phyloP scores from a whole-genome alignment of 2,888 invertebrate species.

The Branchipolynoe longqiensis region DNA sequence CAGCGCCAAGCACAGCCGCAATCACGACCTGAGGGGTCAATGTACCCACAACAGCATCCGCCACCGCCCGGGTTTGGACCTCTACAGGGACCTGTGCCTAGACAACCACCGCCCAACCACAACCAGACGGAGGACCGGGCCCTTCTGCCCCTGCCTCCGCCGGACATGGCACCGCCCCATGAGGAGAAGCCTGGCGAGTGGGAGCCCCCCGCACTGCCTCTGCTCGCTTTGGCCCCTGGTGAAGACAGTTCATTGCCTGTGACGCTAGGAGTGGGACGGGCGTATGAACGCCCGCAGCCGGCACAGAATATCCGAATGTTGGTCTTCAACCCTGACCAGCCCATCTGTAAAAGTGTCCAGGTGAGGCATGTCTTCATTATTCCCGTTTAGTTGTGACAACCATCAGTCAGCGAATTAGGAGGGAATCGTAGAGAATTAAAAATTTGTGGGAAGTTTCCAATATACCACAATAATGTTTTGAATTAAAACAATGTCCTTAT shows the following conservation, averaged over 20 bases:
- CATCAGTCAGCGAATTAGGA: no score
- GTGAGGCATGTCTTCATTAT: conserved; percentile 59
- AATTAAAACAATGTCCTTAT: no score
- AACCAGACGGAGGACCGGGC: no score
- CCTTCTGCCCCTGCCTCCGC: background rate
- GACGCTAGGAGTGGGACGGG: conserved; percentile 5
- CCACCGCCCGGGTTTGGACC: background rate
- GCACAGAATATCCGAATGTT: conserved; percentile 63
- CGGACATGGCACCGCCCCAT: background rate
- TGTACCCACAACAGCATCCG: conserved; percentile 5
- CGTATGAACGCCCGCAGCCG: background rate
- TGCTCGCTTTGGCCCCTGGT: background rate
- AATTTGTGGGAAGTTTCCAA: no score
- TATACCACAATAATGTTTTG: no score
- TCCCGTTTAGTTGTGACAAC: no score
- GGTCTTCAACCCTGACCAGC: conserved; percentile 65
- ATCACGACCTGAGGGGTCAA: background rate
- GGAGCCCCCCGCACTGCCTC: background rate
- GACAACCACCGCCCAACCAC: background rate
- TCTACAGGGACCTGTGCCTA: background rate
- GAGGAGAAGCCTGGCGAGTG: background rate
- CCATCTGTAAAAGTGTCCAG: conserved; percentile 65
- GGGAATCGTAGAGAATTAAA: no score
- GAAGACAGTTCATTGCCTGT: background rate
- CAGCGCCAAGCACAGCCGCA: no score